Evolutionary conservation across 1,140 invertebrate genomes (phyloP), one percentile per base, ranked within the genome.

Genomic region (Stenopsyche tienmushanensis): DNA sequence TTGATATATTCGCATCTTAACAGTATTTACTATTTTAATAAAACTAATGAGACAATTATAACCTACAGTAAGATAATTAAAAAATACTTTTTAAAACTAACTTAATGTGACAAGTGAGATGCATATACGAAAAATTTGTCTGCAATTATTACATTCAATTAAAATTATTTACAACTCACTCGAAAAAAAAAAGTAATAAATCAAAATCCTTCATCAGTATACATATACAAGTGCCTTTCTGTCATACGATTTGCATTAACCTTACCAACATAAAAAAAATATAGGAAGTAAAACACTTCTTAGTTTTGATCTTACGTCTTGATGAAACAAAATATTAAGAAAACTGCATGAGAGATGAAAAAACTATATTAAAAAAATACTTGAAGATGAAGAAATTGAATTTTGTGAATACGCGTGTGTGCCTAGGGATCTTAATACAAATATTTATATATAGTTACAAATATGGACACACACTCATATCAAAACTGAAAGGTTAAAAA

Each of bases 121-220:
- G 54, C 41, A 62, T 47, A 49, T 47, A 52, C 23, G 3, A 23
- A 44, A 62, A 34, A 18, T 52, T 62, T 17, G 39, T 50, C 18
- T 18, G 25, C 50, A 26, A 39, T 49, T 62, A 63, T 52, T 42
- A 39, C 34, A 34, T 9, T 9, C 8, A 21, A 41, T 50, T 49
- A 52, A 52, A 52, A 23, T 52, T 63, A 60, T 60, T 60, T 60
- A 63, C 60, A 52, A 63, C 60, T 64, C 62, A 54, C 62, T 54
- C 21, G 15, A 64, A 44, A 44, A 52, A 29, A 64, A 25, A 44
- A 21, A 64, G 44, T 64, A 49, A 63, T 52, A 54, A 54, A 64
- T 52, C 25, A 21, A 15, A 57, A 47, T 47, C 39, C 13, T 21
- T 60, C 20, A 47, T 15, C 24, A 60, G n/a, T n/a, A n/a, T n/a